Conservation (phyloP, 2,113 vertebrate species). For the Onychostruthus taczanowskii region DNA sequence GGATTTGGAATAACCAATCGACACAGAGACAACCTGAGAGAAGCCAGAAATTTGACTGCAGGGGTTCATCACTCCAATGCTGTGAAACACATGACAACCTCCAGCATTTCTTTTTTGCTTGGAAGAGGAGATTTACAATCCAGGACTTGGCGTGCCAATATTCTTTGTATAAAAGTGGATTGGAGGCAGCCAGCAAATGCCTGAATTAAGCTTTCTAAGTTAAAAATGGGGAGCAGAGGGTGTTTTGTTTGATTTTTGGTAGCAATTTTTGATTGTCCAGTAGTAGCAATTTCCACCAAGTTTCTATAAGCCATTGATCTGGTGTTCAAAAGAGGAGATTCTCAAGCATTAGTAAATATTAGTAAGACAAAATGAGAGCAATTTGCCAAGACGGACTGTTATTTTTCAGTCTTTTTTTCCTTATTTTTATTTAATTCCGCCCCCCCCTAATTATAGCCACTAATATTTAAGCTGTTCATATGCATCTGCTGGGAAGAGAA, state of each 20-base stretch:
- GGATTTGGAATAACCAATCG: neutral
- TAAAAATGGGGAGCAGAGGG: neutral
- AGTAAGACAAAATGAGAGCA: neutral
- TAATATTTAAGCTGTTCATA: constrained; percentile 23
- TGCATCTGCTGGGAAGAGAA: constrained; percentile 36
- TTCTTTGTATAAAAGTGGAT: neutral
- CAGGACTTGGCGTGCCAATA: neutral
- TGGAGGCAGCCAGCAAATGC: neutral
- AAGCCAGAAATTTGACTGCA: constrained; percentile 15
- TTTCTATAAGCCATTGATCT: neutral
- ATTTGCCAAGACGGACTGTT: neutral
- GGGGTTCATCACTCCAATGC: neutral
- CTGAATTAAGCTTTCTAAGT: neutral
- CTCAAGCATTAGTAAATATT: neutral
- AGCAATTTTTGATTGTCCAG: neutral
- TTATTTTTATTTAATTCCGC: too few species aligned
- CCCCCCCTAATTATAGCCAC: neutral
- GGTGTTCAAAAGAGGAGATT: neutral
- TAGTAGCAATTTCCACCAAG: neutral
- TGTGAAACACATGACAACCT: neutral
- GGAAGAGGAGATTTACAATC: neutral
- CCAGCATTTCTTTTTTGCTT: neutral
- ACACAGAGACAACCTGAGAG: neutral
- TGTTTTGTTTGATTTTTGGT: neutral
- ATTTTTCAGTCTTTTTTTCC: neutral